Evolutionary conservation across 2,797 vertebrate genomes (phyloP).

Genomic region (Hoplostethus atlanticus): DNA sequence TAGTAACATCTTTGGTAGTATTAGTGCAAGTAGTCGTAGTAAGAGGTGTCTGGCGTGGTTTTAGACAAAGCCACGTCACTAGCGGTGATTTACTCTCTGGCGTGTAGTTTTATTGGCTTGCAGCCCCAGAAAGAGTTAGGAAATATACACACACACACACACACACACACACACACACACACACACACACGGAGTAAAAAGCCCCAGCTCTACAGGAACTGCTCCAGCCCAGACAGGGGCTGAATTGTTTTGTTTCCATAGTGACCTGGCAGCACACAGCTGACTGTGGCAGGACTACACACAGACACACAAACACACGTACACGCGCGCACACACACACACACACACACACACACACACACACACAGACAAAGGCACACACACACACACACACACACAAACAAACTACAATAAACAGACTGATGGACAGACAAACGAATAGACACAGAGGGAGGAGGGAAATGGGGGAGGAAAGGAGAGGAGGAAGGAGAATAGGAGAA

Average conservation of each 20-base stretch:
- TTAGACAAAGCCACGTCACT: conserved; percentile 74
- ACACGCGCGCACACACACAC: conserved; percentile 16
- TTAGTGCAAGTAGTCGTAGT: conserved; percentile 64
- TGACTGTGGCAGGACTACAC: conserved; percentile 77
- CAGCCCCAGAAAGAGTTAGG: conserved; percentile 64
- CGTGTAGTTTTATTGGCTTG: conserved; percentile 72
- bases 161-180: too few species aligned
- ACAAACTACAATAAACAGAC: conserved; percentile 56
- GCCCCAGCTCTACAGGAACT: conserved; percentile 79
- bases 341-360: conserved; percentile 10
- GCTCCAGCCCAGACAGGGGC: conserved; percentile 79
- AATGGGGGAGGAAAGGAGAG: conserved; percentile 47
- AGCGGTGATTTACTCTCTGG: conserved; percentile 76
- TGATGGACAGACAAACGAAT: conserved; percentile 44
- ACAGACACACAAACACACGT: conserved; percentile 52
- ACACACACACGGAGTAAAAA: conserved; percentile 55
- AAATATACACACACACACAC: conserved; percentile 9
- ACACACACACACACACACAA: conserved; percentile 26
- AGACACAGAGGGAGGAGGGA: conserved; percentile 40
- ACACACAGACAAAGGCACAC: conserved; percentile 18
- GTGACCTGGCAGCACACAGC: conserved; percentile 82
- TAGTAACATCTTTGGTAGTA: conserved; percentile 61
- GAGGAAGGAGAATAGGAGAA: conserved; percentile 42
- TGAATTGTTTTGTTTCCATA: conserved; percentile 88
- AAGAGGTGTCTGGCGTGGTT: conserved; percentile 67